Evolutionary conservation across 92 coral and sea anemone genomes (phyloP).

Genomic region (Porites cylindrica): DNA sequence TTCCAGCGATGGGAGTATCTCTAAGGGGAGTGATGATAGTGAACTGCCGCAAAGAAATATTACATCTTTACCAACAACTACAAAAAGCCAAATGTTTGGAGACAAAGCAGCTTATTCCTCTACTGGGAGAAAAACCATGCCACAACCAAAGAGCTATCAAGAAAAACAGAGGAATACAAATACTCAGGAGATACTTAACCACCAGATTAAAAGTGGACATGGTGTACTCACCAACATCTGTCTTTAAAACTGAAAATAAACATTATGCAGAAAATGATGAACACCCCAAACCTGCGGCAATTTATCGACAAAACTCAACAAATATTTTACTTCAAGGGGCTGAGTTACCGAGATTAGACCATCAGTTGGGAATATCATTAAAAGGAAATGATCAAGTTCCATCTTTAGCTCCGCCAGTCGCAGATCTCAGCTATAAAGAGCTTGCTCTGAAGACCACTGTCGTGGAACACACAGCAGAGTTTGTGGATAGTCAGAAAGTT

Average conservation of each 20-base stretch:
- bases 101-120: neutral
- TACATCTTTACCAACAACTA: neutral
- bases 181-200: neutral
- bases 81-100: neutral
- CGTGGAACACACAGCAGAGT: constrained; percentile 76
- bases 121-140: neutral
- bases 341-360: constrained; percentile 23
- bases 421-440: constrained; percentile 23
- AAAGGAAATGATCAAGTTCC: constrained; percentile 7
- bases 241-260: neutral
- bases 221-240: neutral
- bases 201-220: neutral
- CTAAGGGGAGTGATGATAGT: constrained; percentile 14
- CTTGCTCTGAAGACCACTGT: constrained; percentile 38
- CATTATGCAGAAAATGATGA: neutral
- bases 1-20: constrained; percentile 29
- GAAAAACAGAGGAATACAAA: neutral
- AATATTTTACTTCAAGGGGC: constrained; percentile 39
- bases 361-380: constrained; percentile 2
- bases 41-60: neutral
- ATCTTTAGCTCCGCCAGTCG: constrained; percentile 18
- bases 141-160: neutral
- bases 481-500: constrained; percentile 69
- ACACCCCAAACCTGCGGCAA: neutral
- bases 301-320: constrained; percentile 24